A percentile compares a stretch with the other conserved stretches of the same genome.
Evolutionary conservation across 2,113 vertebrate genomes (phyloP).

Genomic region (Chamaea fasciata): DNA sequence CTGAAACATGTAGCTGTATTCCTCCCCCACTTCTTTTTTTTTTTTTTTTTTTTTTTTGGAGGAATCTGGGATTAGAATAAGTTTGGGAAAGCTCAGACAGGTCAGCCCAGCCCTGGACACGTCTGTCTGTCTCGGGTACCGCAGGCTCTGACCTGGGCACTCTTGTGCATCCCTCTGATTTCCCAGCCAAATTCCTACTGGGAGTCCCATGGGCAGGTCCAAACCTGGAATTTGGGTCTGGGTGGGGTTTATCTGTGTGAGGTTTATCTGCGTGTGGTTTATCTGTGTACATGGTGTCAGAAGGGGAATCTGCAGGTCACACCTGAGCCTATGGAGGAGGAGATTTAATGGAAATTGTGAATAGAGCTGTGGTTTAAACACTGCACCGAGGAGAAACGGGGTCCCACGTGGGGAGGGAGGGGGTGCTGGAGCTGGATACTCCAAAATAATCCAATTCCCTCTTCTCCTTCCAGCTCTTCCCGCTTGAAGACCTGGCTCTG

Average conservation of each 20-base stretch:
- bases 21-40: neutral
- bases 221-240: rapidly evolving
- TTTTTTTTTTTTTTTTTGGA: neutral
- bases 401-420: neutral
- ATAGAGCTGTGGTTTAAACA: neutral
- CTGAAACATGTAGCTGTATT: neutral
- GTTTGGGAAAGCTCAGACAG: neutral
- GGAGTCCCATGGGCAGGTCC: neutral
- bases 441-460: neutral
- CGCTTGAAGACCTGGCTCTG: neutral
- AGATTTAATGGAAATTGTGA: neutral
- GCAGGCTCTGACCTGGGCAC: rapidly evolving
- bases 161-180: neutral
- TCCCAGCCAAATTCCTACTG: neutral
- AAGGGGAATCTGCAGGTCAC: rapidly evolving
- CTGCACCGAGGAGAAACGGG: rapidly evolving
- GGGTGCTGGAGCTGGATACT: neutral
- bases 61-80: neutral
- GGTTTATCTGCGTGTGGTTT: rapidly evolving
- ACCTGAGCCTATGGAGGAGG: neutral
- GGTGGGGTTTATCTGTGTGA: rapidly evolving
- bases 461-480: neutral
- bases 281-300: rapidly evolving
- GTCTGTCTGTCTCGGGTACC: rapidly evolving
- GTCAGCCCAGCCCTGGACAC: neutral